Evolutionary conservation across 1,140 invertebrate species (phyloP), one percentile per base, ranked within the genome.

Genomic region (Akabosia matsudoensis): DNA sequence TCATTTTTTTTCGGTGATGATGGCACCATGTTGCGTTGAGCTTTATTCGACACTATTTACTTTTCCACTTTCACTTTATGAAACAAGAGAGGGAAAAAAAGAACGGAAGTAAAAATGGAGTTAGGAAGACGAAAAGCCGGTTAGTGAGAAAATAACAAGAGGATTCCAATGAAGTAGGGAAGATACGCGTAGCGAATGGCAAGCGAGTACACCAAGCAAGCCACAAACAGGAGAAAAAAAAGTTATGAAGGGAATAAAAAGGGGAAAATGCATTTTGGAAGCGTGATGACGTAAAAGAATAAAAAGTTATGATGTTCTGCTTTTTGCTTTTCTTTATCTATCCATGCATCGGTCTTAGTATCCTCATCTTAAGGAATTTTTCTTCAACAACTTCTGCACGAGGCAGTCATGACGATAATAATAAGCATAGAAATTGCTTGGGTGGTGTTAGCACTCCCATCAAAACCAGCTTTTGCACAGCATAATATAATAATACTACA

Each of bases 211-310:
- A n/a, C n/a, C n/a, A n/a, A n/a, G n/a, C n/a, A n/a, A n/a, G n/a
- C n/a, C n/a, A n/a, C n/a, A n/a, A n/a, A n/a, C n/a, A n/a, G n/a
- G n/a, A n/a, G n/a, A n/a, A n/a, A n/a, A n/a, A n/a, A n/a, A n/a
- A n/a, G n/a, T n/a, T n/a, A 61, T 61, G 54, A 13, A 24, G 22
- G 22, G 26, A 22, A 14, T 7, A 14, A 7, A 24, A 61, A 61
- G 26, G 54, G 54, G 54, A 24, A 61, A 61, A 61, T 61, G 54
- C 54, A 61, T 61, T 61, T 22, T 61, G 54, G 54, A 61, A 61
- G 54, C n/a, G 54, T 14, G 54, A 22, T 61, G 54, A 61, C 54
- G 54, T 61, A 61, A 22, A 10, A n/a, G 22, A 22, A 61, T 61
- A 61, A 61, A 61, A 61, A 61, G 14, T 61, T 61, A 61, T 61